phyloP scores from a whole-genome alignment of 2,113 vertebrate species.

The Podocnemis expansa region DNA sequence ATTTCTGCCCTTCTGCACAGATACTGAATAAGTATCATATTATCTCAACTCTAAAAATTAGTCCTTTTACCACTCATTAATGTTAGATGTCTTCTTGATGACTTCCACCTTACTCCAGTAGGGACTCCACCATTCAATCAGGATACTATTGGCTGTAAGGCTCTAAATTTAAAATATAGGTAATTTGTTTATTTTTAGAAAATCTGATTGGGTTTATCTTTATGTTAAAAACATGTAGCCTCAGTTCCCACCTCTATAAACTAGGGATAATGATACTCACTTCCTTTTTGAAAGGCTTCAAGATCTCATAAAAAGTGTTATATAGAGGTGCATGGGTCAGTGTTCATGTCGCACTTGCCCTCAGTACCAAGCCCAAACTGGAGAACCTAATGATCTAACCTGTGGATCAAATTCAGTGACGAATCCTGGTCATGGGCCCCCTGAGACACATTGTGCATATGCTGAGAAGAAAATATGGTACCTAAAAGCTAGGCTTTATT shows the following conservation, averaged over 20 bases:
- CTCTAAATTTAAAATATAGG: neutral
- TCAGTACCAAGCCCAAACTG: too few relatives aligned
- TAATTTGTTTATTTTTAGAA: neutral
- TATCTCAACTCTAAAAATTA: neutral
- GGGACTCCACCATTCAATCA: neutral
- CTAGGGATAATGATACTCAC: neutral
- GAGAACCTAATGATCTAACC: too few relatives aligned
- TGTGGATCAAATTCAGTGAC: too few relatives aligned
- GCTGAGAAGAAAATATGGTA: neutral
- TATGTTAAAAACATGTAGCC: fast-evolving
- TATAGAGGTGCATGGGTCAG: neutral
- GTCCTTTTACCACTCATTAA: neutral
- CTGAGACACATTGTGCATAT: too few relatives aligned
- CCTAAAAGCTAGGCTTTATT: neutral
- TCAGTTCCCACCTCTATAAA: neutral
- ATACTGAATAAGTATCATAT: neutral
- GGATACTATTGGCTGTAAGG: neutral
- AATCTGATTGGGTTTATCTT: fast-evolving
- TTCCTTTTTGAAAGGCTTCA: neutral
- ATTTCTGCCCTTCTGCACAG: neutral
- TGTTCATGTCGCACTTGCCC: too few relatives aligned
- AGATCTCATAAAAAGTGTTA: neutral
- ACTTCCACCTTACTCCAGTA: neutral
- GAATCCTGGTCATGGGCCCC: too few relatives aligned
- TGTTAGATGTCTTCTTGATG: neutral